phyloP scores from a whole-genome alignment of 2,113 vertebrate species.

The Carlito syrichta region DNA sequence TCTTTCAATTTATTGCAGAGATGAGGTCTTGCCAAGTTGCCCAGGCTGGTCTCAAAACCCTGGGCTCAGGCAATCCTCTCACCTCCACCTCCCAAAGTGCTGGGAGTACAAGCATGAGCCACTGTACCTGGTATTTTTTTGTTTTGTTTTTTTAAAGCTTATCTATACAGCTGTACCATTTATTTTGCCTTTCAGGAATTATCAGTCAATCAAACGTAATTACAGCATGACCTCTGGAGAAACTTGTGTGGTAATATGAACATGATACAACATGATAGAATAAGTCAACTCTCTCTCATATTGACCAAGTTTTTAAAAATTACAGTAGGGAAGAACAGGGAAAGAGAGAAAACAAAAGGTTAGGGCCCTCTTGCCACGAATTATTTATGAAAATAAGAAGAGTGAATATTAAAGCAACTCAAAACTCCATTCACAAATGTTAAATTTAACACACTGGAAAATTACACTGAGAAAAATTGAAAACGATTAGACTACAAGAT shows the following conservation, averaged over 20 bases:
- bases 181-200: constrained; percentile 30
- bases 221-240: not conserved
- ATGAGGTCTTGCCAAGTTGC: no score
- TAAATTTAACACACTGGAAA: not conserved
- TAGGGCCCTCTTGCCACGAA: not conserved
- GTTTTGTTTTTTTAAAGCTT: not conserved
- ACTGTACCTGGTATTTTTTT: no score
- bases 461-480: not conserved
- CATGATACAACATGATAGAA: not conserved
- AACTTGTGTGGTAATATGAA: not conserved
- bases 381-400: constrained; percentile 48
- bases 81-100: no score
- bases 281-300: not conserved
- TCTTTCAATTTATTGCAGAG: no score
- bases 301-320: not conserved
- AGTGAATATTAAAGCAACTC: not conserved
- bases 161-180: not conserved
- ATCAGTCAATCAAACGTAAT: constrained; percentile 2
- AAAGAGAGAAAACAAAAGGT: not conserved
- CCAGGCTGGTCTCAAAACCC: no score
- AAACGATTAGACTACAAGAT: not conserved
- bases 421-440: not conserved
- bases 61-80: no score
- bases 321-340: not conserved
- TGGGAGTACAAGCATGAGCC: no score